Conservation (phyloP, 2,888 invertebrate species). For the Drosophila formosana region DNA sequence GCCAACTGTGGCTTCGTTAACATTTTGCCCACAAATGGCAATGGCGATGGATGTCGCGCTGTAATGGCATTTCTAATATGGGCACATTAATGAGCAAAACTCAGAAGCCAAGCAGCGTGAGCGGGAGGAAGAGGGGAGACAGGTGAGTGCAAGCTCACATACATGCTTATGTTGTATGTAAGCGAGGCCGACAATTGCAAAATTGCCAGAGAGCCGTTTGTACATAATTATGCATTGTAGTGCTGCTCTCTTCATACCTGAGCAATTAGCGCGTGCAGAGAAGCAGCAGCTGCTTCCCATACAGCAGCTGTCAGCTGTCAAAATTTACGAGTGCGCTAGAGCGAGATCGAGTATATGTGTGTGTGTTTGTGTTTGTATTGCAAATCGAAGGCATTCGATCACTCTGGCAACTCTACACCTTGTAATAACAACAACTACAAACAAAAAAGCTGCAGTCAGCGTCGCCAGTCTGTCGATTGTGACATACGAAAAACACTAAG, state of each 20-base stretch:
- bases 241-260: conserved; percentile 64
- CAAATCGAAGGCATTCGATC: conserved; percentile 52
- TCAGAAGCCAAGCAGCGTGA: conserved; percentile 5
- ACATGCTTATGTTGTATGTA: neutral
- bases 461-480: conserved; percentile 62
- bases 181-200: conserved; percentile 61
- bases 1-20: conserved; percentile 53
- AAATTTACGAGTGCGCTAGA: conserved; percentile 12
- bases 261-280: conserved; percentile 69
- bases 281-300: conserved; percentile 29
- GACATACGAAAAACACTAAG: conserved; percentile 26
- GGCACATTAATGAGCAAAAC: conserved; percentile 67
- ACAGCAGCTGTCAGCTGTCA: conserved; percentile 61
- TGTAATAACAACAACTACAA: conserved; percentile 18
- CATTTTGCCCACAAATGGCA: conserved; percentile 76
- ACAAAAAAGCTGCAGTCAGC: conserved; percentile 57
- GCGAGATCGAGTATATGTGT: conserved; percentile 13
- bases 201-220: conserved; percentile 53
- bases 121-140: conserved; percentile 12
- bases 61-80: conserved; percentile 64
- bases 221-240: conserved; percentile 44
- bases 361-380: conserved; percentile 17
- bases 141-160: conserved; percentile 47
- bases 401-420: conserved; percentile 44
- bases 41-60: conserved; percentile 59